Evolutionary conservation across 1,140 invertebrate species (phyloP).

Genomic region (Yoshiicerus persimilis): DNA sequence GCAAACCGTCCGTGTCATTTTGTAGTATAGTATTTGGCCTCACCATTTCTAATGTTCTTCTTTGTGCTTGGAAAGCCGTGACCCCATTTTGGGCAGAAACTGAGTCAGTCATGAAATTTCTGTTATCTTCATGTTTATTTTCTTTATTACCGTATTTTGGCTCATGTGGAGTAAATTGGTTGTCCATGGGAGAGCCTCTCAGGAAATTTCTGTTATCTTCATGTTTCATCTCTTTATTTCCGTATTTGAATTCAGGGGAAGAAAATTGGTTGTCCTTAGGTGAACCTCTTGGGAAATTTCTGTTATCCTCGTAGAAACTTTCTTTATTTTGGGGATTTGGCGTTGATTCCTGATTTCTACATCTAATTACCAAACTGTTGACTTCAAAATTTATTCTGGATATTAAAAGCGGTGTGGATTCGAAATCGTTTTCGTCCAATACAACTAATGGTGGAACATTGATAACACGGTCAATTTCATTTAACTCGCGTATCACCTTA

Average conservation of each 20-base stretch:
- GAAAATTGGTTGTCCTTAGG: too few relatives aligned
- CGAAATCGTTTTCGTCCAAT: constrained; percentile 81
- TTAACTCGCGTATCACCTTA: constrained; percentile 90
- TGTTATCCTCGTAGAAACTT: too few relatives aligned
- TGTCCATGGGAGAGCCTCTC: background rate
- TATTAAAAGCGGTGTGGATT: constrained; percentile 94
- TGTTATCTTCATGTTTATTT: constrained; percentile 76
- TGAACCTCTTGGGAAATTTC: constrained; percentile 90
- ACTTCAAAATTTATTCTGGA: constrained; percentile 98
- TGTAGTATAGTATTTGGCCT: constrained; percentile 85
- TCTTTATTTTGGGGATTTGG: constrained; percentile 90
- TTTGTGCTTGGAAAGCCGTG: too few relatives aligned
- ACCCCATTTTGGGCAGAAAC: too few relatives aligned
- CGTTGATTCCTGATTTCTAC: constrained; percentile 79
- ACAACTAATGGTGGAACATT: constrained; percentile 60
- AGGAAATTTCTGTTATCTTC: background rate
- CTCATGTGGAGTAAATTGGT: background rate
- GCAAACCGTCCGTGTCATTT: constrained; percentile 94
- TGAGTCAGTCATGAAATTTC: constrained; percentile 89
- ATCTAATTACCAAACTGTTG: constrained; percentile 85
- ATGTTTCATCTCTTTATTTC: too few relatives aligned
- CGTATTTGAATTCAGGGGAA: too few relatives aligned
- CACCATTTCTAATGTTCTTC: constrained; percentile 87
- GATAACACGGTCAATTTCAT: constrained; percentile 89
- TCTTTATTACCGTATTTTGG: background rate